Conservation (phyloP, 2,797 vertebrate genomes). For the Thalassophryne amazonica region DNA sequence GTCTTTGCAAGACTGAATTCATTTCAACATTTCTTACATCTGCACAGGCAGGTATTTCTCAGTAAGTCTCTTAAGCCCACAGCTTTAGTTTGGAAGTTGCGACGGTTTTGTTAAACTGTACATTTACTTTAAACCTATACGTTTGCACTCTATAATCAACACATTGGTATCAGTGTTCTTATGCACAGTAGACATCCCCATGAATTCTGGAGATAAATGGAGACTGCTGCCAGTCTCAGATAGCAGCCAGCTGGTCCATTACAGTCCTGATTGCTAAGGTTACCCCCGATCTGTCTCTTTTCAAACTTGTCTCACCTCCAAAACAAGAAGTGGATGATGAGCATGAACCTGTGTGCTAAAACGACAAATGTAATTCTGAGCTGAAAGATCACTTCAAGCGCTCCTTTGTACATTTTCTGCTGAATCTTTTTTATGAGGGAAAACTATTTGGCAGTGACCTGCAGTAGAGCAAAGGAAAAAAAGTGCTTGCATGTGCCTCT, state of each 20-base stretch:
- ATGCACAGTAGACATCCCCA: neutral
- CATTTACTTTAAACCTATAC: neutral
- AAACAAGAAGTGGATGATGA: slow-evolving; percentile 1
- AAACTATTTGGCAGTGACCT: slow-evolving; percentile 8
- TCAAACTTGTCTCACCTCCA: neutral
- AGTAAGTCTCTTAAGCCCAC: neutral
- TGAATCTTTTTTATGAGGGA: neutral
- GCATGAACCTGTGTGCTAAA: neutral
- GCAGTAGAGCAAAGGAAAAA: neutral
- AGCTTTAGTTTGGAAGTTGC: neutral
- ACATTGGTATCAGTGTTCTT: neutral
- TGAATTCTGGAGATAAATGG: neutral
- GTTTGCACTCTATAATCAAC: neutral
- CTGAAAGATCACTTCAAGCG: neutral
- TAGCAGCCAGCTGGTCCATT: neutral
- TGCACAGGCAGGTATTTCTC: neutral
- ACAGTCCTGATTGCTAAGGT: neutral
- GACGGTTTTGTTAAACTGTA: neutral
- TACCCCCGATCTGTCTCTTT: neutral
- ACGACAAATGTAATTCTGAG: slow-evolving; percentile 7
- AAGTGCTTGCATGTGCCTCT: neutral
- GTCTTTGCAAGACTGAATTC: too few relatives aligned
- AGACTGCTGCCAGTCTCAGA: neutral
- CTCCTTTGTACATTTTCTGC: neutral
- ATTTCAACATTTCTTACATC: too few relatives aligned